These are phyloP conservation scores for Chrysolina oricalcia DNA, from an alignment of 2,888 invertebrate species.

Conservation along the genomic window DNA sequence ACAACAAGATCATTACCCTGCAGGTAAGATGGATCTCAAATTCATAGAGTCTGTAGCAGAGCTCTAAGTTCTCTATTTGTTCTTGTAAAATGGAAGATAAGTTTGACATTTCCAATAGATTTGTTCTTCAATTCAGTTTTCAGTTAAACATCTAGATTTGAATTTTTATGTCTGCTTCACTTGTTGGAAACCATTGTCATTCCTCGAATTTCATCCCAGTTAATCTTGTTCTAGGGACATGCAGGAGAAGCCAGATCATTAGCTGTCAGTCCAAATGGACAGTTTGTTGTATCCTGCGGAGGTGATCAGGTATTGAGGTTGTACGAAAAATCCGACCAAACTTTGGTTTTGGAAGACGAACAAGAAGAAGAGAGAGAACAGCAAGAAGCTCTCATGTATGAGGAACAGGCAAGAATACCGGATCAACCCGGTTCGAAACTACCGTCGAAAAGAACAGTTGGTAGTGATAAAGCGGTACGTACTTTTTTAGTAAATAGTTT, in stretches of 20 bases:
- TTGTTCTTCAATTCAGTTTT: too few relatives aligned
- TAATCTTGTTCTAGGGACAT: constrained; percentile 79
- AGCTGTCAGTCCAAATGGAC: constrained; percentile 86
- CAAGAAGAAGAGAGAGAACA: constrained; percentile 90
- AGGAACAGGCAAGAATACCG: constrained; percentile 80
- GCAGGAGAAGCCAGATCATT: constrained; percentile 85
- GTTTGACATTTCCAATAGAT: too few relatives aligned
- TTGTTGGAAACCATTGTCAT: neutral
- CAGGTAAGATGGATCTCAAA: constrained; percentile 79
- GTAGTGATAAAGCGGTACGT: constrained; percentile 89
- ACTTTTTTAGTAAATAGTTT: neutral
- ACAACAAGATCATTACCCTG: constrained; percentile 90
- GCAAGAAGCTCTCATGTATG: constrained; percentile 82
- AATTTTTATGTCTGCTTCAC: too few relatives aligned
- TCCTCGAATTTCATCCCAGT: neutral
- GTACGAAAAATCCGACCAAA: constrained; percentile 89
- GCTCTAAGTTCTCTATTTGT: too few relatives aligned
- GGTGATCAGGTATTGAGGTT: constrained; percentile 91
- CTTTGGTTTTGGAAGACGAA: constrained; percentile 93
- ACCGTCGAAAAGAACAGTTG: constrained; percentile 90
- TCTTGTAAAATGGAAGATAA: too few relatives aligned
- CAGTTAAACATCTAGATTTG: too few relatives aligned
- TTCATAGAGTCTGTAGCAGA: too few relatives aligned
- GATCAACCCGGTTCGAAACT: constrained; percentile 82
- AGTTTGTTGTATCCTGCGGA: constrained; percentile 86